A percentile compares a stretch with the other conserved stretches of the same genome.
phyloP scores from a whole-genome alignment of 2,888 invertebrate species.

The Pollenia griseotomentosa region DNA sequence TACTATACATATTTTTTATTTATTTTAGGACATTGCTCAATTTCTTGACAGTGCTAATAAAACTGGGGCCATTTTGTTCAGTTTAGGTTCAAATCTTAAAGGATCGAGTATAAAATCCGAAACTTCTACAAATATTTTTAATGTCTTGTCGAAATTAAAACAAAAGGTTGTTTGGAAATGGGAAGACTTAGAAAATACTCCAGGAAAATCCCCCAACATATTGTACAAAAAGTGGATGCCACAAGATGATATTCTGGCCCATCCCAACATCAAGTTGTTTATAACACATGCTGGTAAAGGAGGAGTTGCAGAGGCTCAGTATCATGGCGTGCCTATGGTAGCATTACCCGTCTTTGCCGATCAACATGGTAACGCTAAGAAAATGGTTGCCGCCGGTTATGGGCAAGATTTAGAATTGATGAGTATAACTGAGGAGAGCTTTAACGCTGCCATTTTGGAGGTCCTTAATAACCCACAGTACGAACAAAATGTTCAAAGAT shows the following conservation, averaged over 20 bases:
- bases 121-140: constrained; percentile 85
- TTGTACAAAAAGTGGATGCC: constrained; percentile 87
- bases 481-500: constrained; percentile 80
- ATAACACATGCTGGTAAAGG: constrained; percentile 89
- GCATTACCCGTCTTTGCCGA: constrained; percentile 82
- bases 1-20: constrained; percentile 63
- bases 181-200: constrained; percentile 85
- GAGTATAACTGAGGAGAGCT: constrained; percentile 73
- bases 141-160: constrained; percentile 86
- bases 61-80: constrained; percentile 84
- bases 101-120: constrained; percentile 84
- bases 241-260: constrained; percentile 88
- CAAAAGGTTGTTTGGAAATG: constrained; percentile 89
- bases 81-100: constrained; percentile 84
- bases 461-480: constrained; percentile 79
- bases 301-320: constrained; percentile 87
- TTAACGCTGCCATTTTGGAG: constrained; percentile 77
- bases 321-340: constrained; percentile 86
- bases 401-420: constrained; percentile 77
- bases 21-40: constrained; percentile 80
- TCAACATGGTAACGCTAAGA: constrained; percentile 79
- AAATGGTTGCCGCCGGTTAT: constrained; percentile 77
- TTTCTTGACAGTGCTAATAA: constrained; percentile 80
- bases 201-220: constrained; percentile 83
- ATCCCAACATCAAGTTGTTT: constrained; percentile 86